These are phyloP conservation scores for Turnix velox DNA, from an alignment of 2,113 vertebrate genomes.

Conservation along the genomic window DNA sequence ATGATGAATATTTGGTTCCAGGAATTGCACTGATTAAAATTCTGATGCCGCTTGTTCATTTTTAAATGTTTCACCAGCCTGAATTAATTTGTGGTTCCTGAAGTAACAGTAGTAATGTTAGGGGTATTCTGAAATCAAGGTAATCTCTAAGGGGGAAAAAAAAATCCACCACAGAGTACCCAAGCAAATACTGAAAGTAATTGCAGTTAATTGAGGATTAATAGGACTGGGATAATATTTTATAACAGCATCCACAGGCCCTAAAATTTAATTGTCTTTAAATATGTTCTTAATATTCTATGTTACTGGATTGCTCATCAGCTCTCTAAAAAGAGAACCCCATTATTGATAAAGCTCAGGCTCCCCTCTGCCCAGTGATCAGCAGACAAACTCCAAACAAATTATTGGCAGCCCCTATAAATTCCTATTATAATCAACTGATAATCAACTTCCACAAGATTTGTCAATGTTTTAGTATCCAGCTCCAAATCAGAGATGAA, in stretches of 20 bases:
- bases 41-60: slow-evolving; percentile 45
- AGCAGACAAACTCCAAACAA: neutral
- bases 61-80: slow-evolving; percentile 45
- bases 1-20: slow-evolving; percentile 60
- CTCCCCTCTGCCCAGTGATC: neutral
- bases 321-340: neutral
- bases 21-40: slow-evolving; percentile 59
- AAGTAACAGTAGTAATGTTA: neutral
- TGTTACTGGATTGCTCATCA: neutral
- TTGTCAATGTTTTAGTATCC: neutral
- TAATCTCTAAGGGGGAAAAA: slow-evolving; percentile 7
- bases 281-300: neutral
- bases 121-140: slow-evolving; percentile 12
- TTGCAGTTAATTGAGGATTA: neutral
- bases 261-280: neutral
- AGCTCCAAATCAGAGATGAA: neutral
- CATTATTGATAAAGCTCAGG: neutral
- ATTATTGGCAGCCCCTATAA: neutral
- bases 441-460: neutral
- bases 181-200: neutral
- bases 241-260: neutral
- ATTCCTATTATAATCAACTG: neutral
- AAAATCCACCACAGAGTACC: neutral
- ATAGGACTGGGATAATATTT: neutral
- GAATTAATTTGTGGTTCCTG: slow-evolving; percentile 20